phyloP scores from a whole-genome alignment of 1,140 invertebrate species.

The Lepidurus arcticus region DNA sequence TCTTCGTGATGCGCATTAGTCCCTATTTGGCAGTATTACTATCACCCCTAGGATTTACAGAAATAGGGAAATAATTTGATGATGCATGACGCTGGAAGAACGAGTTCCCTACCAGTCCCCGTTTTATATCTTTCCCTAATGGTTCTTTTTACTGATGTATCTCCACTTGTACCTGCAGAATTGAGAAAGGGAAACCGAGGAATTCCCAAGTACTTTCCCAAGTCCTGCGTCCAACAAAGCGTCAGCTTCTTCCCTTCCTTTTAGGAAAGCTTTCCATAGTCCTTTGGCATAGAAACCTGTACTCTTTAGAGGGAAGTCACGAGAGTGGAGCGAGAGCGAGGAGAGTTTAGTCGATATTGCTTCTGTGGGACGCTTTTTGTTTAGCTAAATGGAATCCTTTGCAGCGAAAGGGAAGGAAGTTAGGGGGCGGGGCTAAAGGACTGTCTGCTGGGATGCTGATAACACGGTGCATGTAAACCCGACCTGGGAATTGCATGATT shows the following conservation, averaged over 20 bases:
- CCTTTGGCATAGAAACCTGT: neutral
- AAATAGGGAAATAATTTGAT: too few species aligned
- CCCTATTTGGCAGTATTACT: too few species aligned
- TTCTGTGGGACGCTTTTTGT: constrained; percentile 15
- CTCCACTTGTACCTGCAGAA: neutral
- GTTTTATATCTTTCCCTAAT: too few species aligned
- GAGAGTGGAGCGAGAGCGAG: neutral
- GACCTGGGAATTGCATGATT: neutral
- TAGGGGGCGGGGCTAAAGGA: neutral
- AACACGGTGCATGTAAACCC: neutral
- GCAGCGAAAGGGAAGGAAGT: neutral
- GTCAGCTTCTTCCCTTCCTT: neutral
- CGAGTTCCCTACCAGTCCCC: too few species aligned
- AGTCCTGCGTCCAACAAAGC: neutral
- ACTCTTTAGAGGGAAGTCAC: neutral
- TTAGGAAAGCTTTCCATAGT: neutral
- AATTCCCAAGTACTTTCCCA: neutral
- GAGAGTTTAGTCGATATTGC: constrained; percentile 5
- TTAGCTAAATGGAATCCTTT: constrained; percentile 5
- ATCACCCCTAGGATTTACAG: too few species aligned
- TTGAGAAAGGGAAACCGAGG: neutral
- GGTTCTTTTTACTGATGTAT: too few species aligned
- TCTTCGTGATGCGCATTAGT: neutral
- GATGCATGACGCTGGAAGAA: too few species aligned
- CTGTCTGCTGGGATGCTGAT: constrained; percentile 8